phyloP scores from a whole-genome alignment of 2,797 vertebrate genomes.

The Syngnathus acus region DNA sequence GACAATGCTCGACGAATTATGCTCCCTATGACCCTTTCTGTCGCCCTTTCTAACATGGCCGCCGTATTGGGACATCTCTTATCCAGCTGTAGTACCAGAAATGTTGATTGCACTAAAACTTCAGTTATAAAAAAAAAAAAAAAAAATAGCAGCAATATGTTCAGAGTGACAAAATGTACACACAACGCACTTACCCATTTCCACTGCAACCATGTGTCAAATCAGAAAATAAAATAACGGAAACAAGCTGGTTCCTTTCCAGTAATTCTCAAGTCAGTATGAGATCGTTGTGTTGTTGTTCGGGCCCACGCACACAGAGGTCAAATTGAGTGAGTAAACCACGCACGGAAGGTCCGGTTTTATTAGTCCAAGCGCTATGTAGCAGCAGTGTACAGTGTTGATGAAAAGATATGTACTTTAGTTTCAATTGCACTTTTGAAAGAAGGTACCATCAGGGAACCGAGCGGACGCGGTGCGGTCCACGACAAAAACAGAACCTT shows the following conservation, averaged over 20 bases:
- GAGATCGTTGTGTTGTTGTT: not conserved
- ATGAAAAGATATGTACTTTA: constrained; percentile 81
- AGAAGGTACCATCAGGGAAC: constrained; percentile 77
- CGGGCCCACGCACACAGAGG: not conserved
- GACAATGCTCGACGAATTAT: too few relatives aligned
- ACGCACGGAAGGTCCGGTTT: constrained; percentile 64
- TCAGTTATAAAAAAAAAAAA: too few relatives aligned
- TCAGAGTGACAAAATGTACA: not conserved
- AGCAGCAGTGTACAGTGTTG: constrained; percentile 85
- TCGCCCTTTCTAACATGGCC: too few relatives aligned
- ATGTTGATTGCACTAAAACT: too few relatives aligned
- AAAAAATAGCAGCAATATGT: too few relatives aligned
- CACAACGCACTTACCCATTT: not conserved
- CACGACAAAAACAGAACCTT: constrained; percentile 40
- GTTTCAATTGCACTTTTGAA: constrained; percentile 80
- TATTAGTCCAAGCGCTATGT: constrained; percentile 92
- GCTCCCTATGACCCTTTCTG: too few relatives aligned
- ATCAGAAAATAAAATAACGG: not conserved
- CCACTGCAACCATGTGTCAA: not conserved
- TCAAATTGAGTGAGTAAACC: constrained; percentile 9
- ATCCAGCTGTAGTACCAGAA: too few relatives aligned
- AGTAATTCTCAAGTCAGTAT: not conserved
- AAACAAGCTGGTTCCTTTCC: not conserved
- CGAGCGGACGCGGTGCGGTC: constrained; percentile 67
- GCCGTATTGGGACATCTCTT: too few relatives aligned